Evolutionary conservation across 2,888 invertebrate genomes (phyloP).

Genomic region (Noctua janthina): DNA sequence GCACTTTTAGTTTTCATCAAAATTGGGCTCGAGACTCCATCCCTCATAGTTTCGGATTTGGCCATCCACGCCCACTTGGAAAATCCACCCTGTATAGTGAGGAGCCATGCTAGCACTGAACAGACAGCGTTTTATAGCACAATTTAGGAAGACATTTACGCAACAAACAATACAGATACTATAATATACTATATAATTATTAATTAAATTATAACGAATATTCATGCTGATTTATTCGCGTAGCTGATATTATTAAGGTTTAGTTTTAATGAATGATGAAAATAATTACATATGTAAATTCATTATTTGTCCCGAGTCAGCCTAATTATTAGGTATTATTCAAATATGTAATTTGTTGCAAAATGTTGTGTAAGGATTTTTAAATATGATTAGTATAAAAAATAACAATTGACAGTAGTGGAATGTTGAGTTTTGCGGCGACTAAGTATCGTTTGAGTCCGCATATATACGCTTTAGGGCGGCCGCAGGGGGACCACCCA

Average conservation of each 20-base stretch:
- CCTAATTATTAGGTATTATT: constrained; percentile 82
- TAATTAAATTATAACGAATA: constrained; percentile 76
- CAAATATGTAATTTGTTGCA: constrained; percentile 69
- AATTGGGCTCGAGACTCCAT: no score
- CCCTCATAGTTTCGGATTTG: no score
- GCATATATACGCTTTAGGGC: constrained; percentile 54
- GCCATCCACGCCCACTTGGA: no score
- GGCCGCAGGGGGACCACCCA: constrained; percentile 63
- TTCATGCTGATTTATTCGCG: constrained; percentile 79
- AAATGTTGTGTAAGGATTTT: constrained; percentile 72
- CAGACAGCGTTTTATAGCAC: constrained; percentile 78
- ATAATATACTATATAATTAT: constrained; percentile 73
- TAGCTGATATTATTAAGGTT: constrained; percentile 85
- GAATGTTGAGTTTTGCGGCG: constrained; percentile 55
- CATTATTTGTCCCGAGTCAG: constrained; percentile 80
- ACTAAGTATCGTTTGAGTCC: constrained; percentile 38
- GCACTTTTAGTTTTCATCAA: no score
- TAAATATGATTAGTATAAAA: constrained; percentile 67
- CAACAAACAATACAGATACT: constrained; percentile 81
- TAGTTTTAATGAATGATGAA: constrained; percentile 78
- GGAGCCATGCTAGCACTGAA: constrained; percentile 72
- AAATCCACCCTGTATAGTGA: constrained; percentile 13
- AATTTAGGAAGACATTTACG: constrained; percentile 80
- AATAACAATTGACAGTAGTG: constrained; percentile 67
- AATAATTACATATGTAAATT: constrained; percentile 66